Evolutionary conservation across 2,797 vertebrate genomes (phyloP), one percentile per base, ranked within the genome.

Genomic region (Sitta carolinensis): DNA sequence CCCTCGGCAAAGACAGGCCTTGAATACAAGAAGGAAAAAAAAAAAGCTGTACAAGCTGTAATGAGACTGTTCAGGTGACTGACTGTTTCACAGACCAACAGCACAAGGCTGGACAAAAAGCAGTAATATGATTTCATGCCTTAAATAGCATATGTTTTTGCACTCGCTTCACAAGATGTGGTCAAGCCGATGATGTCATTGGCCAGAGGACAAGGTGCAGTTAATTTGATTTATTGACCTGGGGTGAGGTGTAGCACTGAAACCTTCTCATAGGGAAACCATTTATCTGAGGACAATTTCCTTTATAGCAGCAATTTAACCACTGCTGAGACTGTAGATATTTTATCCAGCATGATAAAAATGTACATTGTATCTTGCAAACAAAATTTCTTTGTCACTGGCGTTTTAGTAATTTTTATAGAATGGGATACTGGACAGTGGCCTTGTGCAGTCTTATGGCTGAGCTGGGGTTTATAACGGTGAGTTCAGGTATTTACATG

Each of bases 171-270:
- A 94, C 92, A 94, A 98, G 97, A 98, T 97, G 95, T 98, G 96
- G 97, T 98, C 97, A 98, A 97, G 95, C 97, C 85, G 95, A 96
- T 98, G 98, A 98, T 98, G 98, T 98, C 97, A 98, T 90, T 97
- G 97, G 95, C 96, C 96, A 97, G 97, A 97, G 97, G 98, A 98
- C 96, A 98, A 97, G 97, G 97, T 98, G 97, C 97, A 97, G 97
- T 98, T 98, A 98, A 97, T 98, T 97, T 98, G 98, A 98, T 98
- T 98, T 98, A 98, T 98, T 98, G 97, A 97, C 95, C 95, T 94
- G 95, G 97, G 97, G 97, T 97, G 97, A 98, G 97, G 97, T 98
- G 95, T 96, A 97, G 97, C 97, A 96, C 91, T 95, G 97, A 97
- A 97, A 95, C 96, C 96, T 97, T 97, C 97, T 98, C 96, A 97